phyloP scores from a whole-genome alignment of 2,113 vertebrate species.

The Gymnarchus niloticus region DNA sequence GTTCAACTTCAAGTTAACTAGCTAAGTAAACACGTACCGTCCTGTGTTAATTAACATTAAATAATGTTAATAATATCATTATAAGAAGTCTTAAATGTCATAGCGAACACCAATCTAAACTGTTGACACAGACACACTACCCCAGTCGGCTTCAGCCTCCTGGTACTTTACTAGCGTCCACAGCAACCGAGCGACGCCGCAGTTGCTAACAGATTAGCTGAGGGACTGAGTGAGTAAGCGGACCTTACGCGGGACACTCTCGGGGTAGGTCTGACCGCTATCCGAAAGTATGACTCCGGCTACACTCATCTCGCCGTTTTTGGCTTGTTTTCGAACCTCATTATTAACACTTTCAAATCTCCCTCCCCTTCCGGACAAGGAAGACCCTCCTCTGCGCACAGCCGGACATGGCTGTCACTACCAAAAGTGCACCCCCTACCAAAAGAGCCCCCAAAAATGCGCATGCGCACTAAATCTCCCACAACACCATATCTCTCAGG shows the following conservation, averaged over 20 bases:
- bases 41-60: neutral
- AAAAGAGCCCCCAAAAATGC: too few relatives aligned
- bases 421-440: too few relatives aligned
- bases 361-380: conserved; percentile 48
- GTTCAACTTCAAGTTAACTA: neutral
- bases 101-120: neutral
- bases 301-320: neutral
- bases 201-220: neutral
- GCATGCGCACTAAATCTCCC: too few relatives aligned
- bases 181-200: conserved; percentile 4
- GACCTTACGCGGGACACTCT: neutral
- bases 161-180: neutral
- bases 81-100: neutral
- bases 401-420: conserved; percentile 27
- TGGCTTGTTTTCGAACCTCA: neutral
- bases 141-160: neutral
- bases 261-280: neutral
- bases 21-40: neutral
- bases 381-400: conserved; percentile 51
- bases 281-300: neutral
- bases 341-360: conserved; percentile 57
- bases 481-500: too few relatives aligned
- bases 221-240: neutral
- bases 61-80: too few relatives aligned
- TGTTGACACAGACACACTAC: neutral